Base-by-base conservation (phyloP, 2,797 vertebrate genomes). In the Chrosomus eos region DNA sequence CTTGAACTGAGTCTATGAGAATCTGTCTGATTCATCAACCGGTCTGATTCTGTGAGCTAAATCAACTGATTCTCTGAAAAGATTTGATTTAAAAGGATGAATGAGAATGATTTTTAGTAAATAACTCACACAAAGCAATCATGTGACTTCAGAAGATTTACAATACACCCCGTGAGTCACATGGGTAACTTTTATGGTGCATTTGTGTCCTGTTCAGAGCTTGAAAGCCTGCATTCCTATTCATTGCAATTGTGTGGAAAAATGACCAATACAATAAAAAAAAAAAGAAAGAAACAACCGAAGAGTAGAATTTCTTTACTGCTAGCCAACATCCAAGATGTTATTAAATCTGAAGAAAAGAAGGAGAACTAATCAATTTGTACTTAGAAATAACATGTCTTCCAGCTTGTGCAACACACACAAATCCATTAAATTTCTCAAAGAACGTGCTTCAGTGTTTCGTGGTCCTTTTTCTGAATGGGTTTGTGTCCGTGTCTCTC, bases 381-480 rank as follows among this genome's bases (percentile, higher is more conserved):
- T 60, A 23, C 53, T 36, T 75, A 7, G 55, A 75, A 55, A 16
- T n/a, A 55, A 23, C 31, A 58, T 7, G 1, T 36, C 23, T 58
- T 76, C 53, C 51, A 58, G 4, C 53, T 10, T 60, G 23, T 76
- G 33, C 53, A 58, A 16, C 7, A n/a, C 73, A 38, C 7, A 58
- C 21, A 26, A 76, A 76, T 76, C 53, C 38, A 76, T 26, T 26
- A 14, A 14, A 76, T 16, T 21, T 36, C 53, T 76, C 51, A 5
- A 23, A 55, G 51, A 75, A 14, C 13, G 16, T 45, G 45, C n/a
- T 53, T 58, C 14, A n/a, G 21, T 76, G 74, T 76, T 76, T 60
- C 4, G 0, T 45, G 31, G n/a, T 10, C 3, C 14, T 67, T 48
- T 64, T 84, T 68, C 82, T 78, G 51, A 84, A 84, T 83, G 82